A percentile compares a stretch with the other conserved stretches of the same genome.
phyloP scores from a whole-genome alignment of 2,888 invertebrate species.

The Brachycybe producta region DNA sequence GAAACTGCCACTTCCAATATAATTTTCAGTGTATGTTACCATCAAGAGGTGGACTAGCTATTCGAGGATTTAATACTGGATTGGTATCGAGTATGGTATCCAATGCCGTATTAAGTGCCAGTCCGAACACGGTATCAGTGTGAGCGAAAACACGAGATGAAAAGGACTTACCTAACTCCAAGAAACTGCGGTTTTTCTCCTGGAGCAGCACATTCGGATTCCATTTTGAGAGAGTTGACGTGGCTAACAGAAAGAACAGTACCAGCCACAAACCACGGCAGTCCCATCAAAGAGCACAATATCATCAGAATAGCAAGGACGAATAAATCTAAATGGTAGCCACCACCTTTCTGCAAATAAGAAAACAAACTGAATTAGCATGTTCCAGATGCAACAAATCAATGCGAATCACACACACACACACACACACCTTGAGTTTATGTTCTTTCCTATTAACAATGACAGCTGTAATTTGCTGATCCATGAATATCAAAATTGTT shows the following conservation, averaged over 20 bases:
- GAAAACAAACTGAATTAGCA: slow-evolving; percentile 2
- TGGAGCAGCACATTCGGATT: slow-evolving; percentile 92
- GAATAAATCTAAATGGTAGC: slow-evolving; percentile 89
- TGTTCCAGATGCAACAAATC: background rate
- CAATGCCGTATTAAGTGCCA: background rate
- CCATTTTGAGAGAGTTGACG: slow-evolving; percentile 86
- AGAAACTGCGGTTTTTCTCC: slow-evolving; percentile 94
- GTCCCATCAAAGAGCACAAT: slow-evolving; percentile 78
- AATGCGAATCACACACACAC: too few species aligned
- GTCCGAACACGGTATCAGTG: background rate
- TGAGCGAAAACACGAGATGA: background rate
- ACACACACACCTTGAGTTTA: slow-evolving; percentile 64
- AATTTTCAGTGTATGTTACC: too few species aligned
- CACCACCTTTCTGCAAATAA: slow-evolving; percentile 66
- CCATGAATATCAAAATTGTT: slow-evolving; percentile 97
- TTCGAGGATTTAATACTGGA: too few species aligned
- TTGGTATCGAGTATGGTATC: too few species aligned
- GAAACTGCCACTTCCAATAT: too few species aligned
- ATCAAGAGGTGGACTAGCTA: too few species aligned
- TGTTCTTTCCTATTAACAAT: slow-evolving; percentile 97
- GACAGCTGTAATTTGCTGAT: slow-evolving; percentile 97
- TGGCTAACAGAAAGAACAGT: slow-evolving; percentile 96
- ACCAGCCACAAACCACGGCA: slow-evolving; percentile 95
- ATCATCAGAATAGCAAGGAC: slow-evolving; percentile 74
- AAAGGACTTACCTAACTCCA: slow-evolving; percentile 58